A percentile compares a stretch with the other conserved stretches of the same genome.
Conservation (phyloP, 2,113 vertebrate species). For the Gambusia holbrooki region DNA sequence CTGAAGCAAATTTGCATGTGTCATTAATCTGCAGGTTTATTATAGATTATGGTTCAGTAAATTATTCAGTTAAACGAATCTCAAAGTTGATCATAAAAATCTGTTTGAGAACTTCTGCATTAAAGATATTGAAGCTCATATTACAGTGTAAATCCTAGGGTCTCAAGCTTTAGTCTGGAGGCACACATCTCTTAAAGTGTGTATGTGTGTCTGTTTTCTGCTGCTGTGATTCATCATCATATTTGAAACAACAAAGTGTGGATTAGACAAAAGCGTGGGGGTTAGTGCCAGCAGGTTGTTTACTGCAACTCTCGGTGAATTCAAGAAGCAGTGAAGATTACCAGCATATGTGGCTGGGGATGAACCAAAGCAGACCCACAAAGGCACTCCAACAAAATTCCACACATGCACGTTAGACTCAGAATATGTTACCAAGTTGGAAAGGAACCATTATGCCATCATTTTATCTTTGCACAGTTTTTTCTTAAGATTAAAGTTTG, state of each 20-base stretch:
- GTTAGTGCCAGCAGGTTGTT: slow-evolving; percentile 73
- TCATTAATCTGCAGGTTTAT: slow-evolving; percentile 15
- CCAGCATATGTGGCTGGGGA: slow-evolving; percentile 76
- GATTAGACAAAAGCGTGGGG: slow-evolving; percentile 73
- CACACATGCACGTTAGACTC: slow-evolving; percentile 71
- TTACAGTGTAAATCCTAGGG: slow-evolving; percentile 62
- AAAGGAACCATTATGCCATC: slow-evolving; percentile 21
- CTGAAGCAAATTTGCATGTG: background rate
- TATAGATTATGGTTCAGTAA: background rate
- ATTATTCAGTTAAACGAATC: slow-evolving; percentile 17
- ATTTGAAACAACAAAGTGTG: slow-evolving; percentile 66
- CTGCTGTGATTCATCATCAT: slow-evolving; percentile 62
- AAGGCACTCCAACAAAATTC: slow-evolving; percentile 68
- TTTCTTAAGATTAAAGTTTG: slow-evolving; percentile 1
- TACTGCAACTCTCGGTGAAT: slow-evolving; percentile 78
- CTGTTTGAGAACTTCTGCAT: slow-evolving; percentile 47
- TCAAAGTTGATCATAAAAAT: slow-evolving; percentile 31
- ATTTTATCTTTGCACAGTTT: slow-evolving; percentile 28
- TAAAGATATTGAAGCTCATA: slow-evolving; percentile 48
- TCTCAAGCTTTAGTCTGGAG: slow-evolving; percentile 58
- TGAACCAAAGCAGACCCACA: slow-evolving; percentile 68
- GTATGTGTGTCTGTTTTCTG: slow-evolving; percentile 66
- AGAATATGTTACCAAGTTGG: slow-evolving; percentile 55
- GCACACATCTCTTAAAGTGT: slow-evolving; percentile 38
- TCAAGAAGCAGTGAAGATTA: slow-evolving; percentile 77